Percentiles rank a stretch among this genome's conserved stretches.
Evolutionary conservation across 2,113 vertebrate species (phyloP).

Genomic region (Cepphus grylle): DNA sequence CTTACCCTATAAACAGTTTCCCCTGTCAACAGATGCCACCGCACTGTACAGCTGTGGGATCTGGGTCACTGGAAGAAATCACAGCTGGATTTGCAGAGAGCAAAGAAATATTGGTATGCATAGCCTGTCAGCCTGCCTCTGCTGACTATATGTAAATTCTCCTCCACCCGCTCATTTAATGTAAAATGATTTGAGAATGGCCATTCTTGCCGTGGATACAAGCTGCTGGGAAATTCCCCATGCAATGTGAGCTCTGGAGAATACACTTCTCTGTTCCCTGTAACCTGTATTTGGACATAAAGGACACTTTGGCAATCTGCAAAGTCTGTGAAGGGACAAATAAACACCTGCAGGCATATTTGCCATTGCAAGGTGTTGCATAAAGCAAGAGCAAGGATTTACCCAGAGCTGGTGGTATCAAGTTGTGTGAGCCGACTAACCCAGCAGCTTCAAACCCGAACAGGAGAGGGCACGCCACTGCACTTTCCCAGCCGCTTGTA

Average conservation of each 20-base stretch:
- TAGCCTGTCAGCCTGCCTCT: background rate
- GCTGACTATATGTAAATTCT: background rate
- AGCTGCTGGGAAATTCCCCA: background rate
- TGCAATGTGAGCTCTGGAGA: background rate
- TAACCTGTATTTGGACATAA: background rate
- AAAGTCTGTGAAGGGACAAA: background rate
- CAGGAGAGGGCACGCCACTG: background rate
- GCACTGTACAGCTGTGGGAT: background rate
- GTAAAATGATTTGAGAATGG: background rate
- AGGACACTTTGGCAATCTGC: background rate
- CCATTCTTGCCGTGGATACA: background rate
- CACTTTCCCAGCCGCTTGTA: background rate
- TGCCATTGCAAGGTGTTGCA: background rate
- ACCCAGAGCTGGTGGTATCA: background rate
- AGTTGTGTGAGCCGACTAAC: background rate
- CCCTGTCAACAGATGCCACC: background rate
- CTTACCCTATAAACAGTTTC: background rate
- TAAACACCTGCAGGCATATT: background rate
- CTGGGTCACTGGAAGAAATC: slow-evolving; percentile 44
- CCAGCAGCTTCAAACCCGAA: background rate
- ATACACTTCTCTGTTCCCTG: background rate
- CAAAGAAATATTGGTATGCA: background rate
- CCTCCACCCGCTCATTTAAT: background rate
- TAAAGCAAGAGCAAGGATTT: background rate
- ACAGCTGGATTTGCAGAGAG: slow-evolving; percentile 29